Evolutionary conservation across 2,113 vertebrate species (phyloP).

Genomic region (Labeo catla): DNA sequence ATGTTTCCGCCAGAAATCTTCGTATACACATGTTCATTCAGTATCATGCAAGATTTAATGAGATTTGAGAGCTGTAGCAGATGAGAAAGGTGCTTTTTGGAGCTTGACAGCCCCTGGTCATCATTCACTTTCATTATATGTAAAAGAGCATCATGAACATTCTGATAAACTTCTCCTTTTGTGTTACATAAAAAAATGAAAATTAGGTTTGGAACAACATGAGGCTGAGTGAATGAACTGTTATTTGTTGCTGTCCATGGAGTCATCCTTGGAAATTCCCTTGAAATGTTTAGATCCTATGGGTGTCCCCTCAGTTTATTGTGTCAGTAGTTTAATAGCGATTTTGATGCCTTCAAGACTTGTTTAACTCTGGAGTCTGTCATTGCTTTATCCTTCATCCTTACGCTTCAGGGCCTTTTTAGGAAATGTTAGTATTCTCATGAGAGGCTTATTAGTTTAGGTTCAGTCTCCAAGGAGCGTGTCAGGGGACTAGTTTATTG

Average conservation of each 20-base stretch:
- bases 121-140: background rate
- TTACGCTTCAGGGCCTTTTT: constrained; percentile 69
- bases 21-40: background rate
- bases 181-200: background rate
- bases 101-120: no score
- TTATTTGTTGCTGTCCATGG: background rate
- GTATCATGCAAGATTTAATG: background rate
- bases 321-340: background rate
- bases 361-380: constrained; percentile 63
- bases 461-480: constrained; percentile 46
- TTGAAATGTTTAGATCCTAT: background rate
- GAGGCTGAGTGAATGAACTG: background rate
- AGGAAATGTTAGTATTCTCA: constrained; percentile 72
- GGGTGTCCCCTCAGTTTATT: constrained; percentile 7
- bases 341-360: constrained; percentile 77
- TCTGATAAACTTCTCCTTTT: background rate
- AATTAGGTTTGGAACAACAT: background rate
- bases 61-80: background rate
- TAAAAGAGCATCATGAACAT: background rate
- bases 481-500: constrained; percentile 19
- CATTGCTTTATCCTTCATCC: constrained; percentile 43
- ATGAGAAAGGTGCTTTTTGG: background rate
- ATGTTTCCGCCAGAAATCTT: no score
- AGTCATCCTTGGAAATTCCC: background rate
- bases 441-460: constrained; percentile 62